Conservation (phyloP, 2,797 vertebrate species). For the Delichon dasypus region DNA sequence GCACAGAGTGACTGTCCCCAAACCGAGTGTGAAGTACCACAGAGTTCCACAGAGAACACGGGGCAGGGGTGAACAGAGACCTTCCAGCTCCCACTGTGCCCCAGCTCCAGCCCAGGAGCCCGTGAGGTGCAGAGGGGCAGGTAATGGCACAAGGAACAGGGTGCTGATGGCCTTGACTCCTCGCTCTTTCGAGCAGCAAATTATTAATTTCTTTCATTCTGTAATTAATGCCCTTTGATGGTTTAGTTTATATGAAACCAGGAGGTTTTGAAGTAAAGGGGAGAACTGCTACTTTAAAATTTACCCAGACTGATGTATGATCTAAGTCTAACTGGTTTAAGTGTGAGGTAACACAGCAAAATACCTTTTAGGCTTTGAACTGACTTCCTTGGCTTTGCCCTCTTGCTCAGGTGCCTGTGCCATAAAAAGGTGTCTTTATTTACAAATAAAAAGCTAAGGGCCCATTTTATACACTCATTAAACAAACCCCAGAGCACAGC, state of each 20-base stretch:
- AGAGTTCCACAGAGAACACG: background rate
- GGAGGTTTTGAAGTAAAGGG: background rate
- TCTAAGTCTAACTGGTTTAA: background rate
- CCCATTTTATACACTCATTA: background rate
- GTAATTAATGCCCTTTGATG: background rate
- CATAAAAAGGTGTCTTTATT: background rate
- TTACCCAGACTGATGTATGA: background rate
- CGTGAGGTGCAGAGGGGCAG: background rate
- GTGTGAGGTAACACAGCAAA: background rate
- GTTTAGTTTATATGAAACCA: background rate
- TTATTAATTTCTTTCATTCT: background rate
- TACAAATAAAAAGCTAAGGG: background rate
- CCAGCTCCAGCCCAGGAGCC: background rate
- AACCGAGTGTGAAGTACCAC: background rate
- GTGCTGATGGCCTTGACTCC: background rate
- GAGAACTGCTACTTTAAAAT: background rate
- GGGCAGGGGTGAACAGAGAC: background rate
- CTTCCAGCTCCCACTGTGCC: background rate
- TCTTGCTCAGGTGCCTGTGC: background rate
- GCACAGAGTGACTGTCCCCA: background rate
- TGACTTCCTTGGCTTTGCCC: background rate
- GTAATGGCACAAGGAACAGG: background rate
- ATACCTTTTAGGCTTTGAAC: background rate
- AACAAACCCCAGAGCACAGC: background rate
- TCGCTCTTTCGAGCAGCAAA: background rate